Evolutionary conservation across 2,888 invertebrate species (phyloP).

Genomic region (Eristalis intricaria): DNA sequence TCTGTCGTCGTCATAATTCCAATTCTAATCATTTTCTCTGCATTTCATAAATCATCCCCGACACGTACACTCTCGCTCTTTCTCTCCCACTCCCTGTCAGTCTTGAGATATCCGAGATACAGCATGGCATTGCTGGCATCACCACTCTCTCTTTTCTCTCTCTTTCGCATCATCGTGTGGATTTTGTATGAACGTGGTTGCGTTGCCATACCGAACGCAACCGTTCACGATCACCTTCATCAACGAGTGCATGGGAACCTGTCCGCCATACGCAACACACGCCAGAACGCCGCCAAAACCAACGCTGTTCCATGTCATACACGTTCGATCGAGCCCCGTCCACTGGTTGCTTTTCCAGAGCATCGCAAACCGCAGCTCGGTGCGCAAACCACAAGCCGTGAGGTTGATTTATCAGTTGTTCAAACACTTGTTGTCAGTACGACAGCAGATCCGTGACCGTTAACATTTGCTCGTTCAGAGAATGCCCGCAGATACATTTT

Average conservation of each 20-base stretch:
- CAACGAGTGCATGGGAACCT: too few relatives aligned
- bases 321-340: constrained; percentile 21
- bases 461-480: constrained; percentile 35
- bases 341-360: not conserved
- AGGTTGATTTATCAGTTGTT: constrained; percentile 66
- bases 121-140: not conserved
- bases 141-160: not conserved
- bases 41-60: constrained; percentile 24
- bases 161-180: not conserved
- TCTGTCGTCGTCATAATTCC: constrained; percentile 8
- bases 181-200: not conserved
- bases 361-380: constrained; percentile 42
- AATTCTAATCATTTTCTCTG: constrained; percentile 18
- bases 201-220: not conserved
- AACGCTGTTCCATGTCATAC: not conserved
- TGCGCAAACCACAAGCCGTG: constrained; percentile 30
- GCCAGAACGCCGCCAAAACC: too few relatives aligned
- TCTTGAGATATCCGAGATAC: not conserved
- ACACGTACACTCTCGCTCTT: not conserved
- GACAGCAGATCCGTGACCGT: constrained; percentile 58
- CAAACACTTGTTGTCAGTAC: constrained; percentile 71
- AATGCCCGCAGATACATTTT: constrained; percentile 37
- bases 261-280: not conserved
- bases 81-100: too few relatives aligned
- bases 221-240: not conserved